Percentiles rank a stretch among this genome's conserved stretches.
Evolutionary conservation across 2,113 vertebrate genomes (phyloP).

Genomic region (Tenebrosternarchus preto): DNA sequence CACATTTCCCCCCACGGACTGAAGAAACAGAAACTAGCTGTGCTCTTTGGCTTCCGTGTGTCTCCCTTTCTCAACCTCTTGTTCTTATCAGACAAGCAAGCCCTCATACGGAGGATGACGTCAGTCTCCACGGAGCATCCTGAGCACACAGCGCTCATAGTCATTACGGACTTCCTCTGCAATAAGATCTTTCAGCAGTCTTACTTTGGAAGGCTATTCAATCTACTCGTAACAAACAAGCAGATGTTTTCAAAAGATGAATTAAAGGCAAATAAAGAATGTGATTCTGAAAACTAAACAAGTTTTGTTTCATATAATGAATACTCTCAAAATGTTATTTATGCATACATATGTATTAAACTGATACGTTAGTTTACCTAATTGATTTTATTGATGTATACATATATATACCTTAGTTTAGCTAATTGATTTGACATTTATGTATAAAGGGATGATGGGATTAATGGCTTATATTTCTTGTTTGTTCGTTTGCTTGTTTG

Average conservation of each 20-base stretch:
- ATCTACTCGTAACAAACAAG: conserved; percentile 42
- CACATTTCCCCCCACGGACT: conserved; percentile 65
- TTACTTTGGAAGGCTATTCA: conserved; percentile 37
- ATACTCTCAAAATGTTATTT: not conserved
- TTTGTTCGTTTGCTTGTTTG: too few species aligned
- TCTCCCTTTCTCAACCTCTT: conserved; percentile 14
- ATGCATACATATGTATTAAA: not conserved
- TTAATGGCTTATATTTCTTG: too few species aligned
- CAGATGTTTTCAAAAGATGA: conserved; percentile 1
- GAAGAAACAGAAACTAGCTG: conserved; percentile 64
- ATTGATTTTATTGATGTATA: too few species aligned
- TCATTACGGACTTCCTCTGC: conserved; percentile 46
- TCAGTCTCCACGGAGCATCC: conserved; percentile 56
- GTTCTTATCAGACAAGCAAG: conserved; percentile 13
- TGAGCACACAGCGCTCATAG: conserved; percentile 50
- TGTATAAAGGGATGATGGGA: too few species aligned
- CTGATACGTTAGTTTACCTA: too few species aligned
- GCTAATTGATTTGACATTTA: too few species aligned
- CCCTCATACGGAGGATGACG: conserved; percentile 24
- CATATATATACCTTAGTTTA: too few species aligned
- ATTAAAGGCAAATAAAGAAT: too few species aligned
- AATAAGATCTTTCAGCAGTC: conserved; percentile 54
- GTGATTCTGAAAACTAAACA: not conserved
- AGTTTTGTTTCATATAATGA: not conserved
- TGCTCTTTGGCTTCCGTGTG: conserved; percentile 60